Base-by-base conservation (phyloP, 35 echinoderm and acorn worm genomes). In the Apostichopus japonicus region DNA sequence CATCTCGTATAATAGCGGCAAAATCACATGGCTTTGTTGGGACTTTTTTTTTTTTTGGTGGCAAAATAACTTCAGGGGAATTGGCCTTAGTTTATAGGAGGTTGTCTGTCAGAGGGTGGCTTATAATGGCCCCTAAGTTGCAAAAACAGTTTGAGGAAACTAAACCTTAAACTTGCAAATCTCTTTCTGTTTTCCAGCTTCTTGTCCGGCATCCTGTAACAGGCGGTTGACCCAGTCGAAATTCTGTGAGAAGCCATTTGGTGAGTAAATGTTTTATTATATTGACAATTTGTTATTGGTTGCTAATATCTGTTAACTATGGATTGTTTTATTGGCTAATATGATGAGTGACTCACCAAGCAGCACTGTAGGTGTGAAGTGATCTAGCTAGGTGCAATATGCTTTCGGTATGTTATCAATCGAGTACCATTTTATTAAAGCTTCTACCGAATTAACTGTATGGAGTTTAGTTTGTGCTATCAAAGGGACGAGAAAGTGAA, bases 51-150 rank as follows among this genome's bases (percentile, higher is more conserved):
- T 44, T 44, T 44, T 44, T 1, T 44, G 33, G 33, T 83, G 54
- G 79, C 79, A 52, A 83, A 83, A 83, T 83, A 83, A 83, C 79
- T 55, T 21, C 8, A 55, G 79, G 79, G 79, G 79, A 54, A 54
- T n/a, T 16, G 54, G 54, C 79, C 6, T 83, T 44, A 83, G 10
- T 16, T 44, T 52, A 67, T 67, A 52, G 24, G 25, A 44, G 24
- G 10, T 83, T 54, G 79, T 83, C 79, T 54, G 54, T 83, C 79
- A 83, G 7, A 14, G 33, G 7, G 7, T 16, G 54, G 79, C 79
- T 83, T 54, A 83, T 54, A 4, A 44, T 3, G 54, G 10, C 44
- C 33, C 24, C 79, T 16, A 83, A 79, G 79, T 54, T 83, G 54
- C 2, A 83, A 54, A 44, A 83, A 83, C 79, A 53, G 79, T 83